Conservation (phyloP, 2,797 vertebrate genomes). For the Gallinago stenura region DNA sequence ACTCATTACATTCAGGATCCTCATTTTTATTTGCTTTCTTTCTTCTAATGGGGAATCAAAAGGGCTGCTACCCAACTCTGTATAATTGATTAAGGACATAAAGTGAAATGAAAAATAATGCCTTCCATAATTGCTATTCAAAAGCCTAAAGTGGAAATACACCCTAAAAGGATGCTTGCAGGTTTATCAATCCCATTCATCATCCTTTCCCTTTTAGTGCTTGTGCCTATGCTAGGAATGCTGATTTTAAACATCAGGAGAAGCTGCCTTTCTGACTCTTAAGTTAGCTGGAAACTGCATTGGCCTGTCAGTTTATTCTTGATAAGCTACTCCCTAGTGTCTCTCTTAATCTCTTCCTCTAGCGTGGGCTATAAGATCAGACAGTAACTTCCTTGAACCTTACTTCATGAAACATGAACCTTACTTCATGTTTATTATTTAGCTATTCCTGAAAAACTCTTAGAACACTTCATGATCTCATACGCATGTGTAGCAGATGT, state of each 20-base stretch:
- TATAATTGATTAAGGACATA: conserved; percentile 25
- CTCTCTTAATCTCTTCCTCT: background rate
- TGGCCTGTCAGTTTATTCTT: background rate
- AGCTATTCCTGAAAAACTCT: background rate
- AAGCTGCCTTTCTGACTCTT: background rate
- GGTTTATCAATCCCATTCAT: conserved; percentile 17
- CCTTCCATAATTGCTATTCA: background rate
- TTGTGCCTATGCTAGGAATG: background rate
- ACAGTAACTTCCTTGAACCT: background rate
- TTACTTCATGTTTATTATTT: background rate
- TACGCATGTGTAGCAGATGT: background rate
- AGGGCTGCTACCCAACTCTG: background rate
- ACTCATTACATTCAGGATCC: background rate
- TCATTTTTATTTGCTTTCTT: conserved; percentile 18
- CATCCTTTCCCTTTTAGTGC: background rate
- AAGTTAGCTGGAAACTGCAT: background rate
- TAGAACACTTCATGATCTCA: background rate
- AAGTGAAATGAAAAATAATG: conserved; percentile 33
- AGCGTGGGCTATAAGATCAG: background rate
- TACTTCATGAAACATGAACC: background rate
- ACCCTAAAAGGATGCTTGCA: background rate
- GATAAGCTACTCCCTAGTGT: background rate
- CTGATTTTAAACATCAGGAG: conserved; percentile 6
- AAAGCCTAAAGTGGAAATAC: conserved; percentile 16
- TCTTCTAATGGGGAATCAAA: background rate